Base-by-base conservation (phyloP, 35 echinoderm and acorn worm genomes). In the Ophioderma brevispina region DNA sequence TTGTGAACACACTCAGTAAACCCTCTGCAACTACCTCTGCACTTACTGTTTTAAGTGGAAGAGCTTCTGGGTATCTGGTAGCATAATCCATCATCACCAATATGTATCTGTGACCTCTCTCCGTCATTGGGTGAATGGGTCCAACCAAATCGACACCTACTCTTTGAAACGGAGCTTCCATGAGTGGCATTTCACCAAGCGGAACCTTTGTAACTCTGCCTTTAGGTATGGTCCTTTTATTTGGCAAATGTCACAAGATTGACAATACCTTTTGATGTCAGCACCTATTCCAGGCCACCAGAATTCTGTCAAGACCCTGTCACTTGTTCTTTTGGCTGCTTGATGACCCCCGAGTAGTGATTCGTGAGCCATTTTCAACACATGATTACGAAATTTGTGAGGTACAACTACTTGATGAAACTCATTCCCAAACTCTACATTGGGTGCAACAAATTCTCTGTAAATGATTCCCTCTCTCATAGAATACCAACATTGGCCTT, bases 51-150 rank as follows among this genome's bases (percentile, higher is more conserved):
- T 70, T 41, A 28, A 96, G 59, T 28, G 94, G 81, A 14, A 93
- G 37, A 1, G 94, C 91, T 77, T 96, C 94, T 1, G 92, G 94
- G 77, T 92, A 96, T 36, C 94, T 55, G 31, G 90, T 91, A 5
- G 90, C 94, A 90, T 89, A 96, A 55, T 96, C 90, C 13, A 93
- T 76, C 10, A 93, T 37, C 1, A 88, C 87, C 28, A 96, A 35
- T 31, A 96, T 96, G 46, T 88, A 85, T 8, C 85, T 36, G 49
- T 92, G 78, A 1, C 85, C 90, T 36, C 80, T 89, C 0, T 80
- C 76, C 17, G 90, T 92, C 32, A 36, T 39, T 15, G 84, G 91
- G 1, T 87, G 32, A 28, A 94, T 84, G 8, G 92, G 92, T 35
- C 92, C 92, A 36, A 94, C 92, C 25, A 94, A 39, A 36, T 94